Evolutionary conservation across 2,113 vertebrate species (phyloP).

Genomic region (Benitochromis conjunctus): DNA sequence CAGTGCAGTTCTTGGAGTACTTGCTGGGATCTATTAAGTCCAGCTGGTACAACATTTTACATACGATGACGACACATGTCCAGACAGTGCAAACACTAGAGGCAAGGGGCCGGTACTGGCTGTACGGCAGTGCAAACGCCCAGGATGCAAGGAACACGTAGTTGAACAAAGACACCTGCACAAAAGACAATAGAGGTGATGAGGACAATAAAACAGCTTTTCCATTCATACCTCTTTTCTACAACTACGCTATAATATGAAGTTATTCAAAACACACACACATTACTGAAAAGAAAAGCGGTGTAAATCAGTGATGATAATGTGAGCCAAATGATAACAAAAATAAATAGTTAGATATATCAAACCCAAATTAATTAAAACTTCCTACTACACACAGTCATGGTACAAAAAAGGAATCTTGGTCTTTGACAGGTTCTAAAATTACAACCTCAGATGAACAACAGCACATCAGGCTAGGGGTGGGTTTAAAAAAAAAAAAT

Average conservation of each 20-base stretch:
- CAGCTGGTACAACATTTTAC: constrained; percentile 99
- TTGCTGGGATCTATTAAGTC: constrained; percentile 78
- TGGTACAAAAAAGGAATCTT: too few relatives aligned
- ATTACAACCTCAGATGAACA: too few relatives aligned
- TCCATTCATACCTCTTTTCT: background rate
- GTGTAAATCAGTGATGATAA: background rate
- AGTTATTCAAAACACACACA: background rate
- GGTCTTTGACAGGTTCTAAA: too few relatives aligned
- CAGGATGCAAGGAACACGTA: constrained; percentile 91
- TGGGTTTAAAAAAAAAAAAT: too few relatives aligned
- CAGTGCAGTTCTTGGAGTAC: constrained; percentile 81
- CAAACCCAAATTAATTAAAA: too few relatives aligned
- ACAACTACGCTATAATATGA: background rate
- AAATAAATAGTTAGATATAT: too few relatives aligned
- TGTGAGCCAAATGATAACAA: too few relatives aligned
- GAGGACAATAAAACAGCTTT: constrained; percentile 1
- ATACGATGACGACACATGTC: constrained; percentile 95
- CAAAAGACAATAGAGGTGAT: constrained; percentile 14
- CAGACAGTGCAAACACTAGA: constrained; percentile 95
- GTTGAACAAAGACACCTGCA: constrained; percentile 87
- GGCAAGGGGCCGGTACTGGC: constrained; percentile 88
- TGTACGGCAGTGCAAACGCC: constrained; percentile 93
- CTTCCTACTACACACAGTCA: too few relatives aligned
- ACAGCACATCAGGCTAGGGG: too few relatives aligned
- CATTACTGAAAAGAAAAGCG: background rate